Percentiles rank a stretch among this genome's conserved stretches.
phyloP scores from a whole-genome alignment of 2,888 invertebrate genomes.

The Smittia sp. region DNA sequence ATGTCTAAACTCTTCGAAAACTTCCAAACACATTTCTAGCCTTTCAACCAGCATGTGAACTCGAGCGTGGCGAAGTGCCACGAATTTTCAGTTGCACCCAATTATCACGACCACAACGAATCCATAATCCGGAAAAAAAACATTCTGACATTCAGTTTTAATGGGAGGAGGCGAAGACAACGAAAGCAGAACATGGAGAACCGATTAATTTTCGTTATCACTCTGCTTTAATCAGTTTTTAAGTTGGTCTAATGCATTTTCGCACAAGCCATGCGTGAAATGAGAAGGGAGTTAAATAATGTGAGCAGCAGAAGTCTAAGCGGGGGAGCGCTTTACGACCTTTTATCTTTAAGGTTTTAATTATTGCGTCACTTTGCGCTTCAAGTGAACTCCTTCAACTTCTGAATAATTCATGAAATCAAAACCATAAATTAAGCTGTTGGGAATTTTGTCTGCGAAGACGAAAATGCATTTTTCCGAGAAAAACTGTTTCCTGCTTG shows the following conservation, averaged over 20 bases:
- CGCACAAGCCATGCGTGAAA: neutral
- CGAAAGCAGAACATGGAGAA: neutral
- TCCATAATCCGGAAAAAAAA: neutral
- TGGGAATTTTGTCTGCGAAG: too few relatives aligned
- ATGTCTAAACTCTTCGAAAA: too few relatives aligned
- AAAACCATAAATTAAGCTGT: neutral
- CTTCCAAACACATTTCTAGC: too few relatives aligned
- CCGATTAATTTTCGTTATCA: neutral
- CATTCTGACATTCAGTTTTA: neutral
- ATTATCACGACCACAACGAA: too few relatives aligned
- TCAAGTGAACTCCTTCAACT: neutral
- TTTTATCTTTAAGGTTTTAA: neutral
- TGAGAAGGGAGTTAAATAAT: neutral
- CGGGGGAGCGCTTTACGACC: neutral
- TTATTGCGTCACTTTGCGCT: neutral
- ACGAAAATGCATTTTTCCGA: too few relatives aligned
- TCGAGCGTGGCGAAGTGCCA: too few relatives aligned
- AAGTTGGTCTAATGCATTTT: neutral
- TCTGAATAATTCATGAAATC: neutral
- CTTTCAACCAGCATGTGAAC: too few relatives aligned
- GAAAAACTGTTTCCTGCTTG: too few relatives aligned
- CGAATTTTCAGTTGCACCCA: too few relatives aligned
- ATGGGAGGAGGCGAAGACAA: neutral
- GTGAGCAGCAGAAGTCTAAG: neutral
- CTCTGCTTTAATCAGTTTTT: neutral